A percentile compares a stretch with the other conserved stretches of the same genome.
These are phyloP conservation scores for Ramphastos sulfuratus DNA, from an alignment of 2,113 vertebrate genomes.

Conservation along the genomic window DNA sequence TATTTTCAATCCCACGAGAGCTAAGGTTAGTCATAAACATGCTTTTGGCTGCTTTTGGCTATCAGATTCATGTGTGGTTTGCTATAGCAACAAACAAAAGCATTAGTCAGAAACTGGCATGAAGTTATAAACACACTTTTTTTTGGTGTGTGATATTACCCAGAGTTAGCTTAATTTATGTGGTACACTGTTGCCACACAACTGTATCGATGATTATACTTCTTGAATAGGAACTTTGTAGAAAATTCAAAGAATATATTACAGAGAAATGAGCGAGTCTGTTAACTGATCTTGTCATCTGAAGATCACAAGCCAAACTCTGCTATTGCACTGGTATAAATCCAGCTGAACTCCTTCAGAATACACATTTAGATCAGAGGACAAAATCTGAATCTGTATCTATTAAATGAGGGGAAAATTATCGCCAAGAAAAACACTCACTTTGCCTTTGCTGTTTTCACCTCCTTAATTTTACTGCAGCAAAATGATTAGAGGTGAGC, in stretches of 20 bases:
- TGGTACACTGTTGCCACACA: slow-evolving; percentile 52
- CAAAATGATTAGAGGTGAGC: neutral
- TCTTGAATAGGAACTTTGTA: neutral
- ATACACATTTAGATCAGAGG: neutral
- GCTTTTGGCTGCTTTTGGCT: slow-evolving; percentile 61
- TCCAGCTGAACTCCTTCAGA: neutral
- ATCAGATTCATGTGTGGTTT: slow-evolving; percentile 64
- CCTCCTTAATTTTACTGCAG: neutral
- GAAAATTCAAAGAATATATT: neutral
- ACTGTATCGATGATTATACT: neutral
- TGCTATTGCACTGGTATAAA: neutral
- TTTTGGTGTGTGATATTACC: slow-evolving; percentile 46
- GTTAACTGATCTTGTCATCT: neutral
- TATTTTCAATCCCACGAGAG: slow-evolving; percentile 61
- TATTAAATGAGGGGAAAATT: neutral
- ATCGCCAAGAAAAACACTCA: neutral
- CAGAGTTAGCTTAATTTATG: slow-evolving; percentile 69
- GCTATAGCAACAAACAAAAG: slow-evolving; percentile 77
- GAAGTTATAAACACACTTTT: slow-evolving; percentile 61
- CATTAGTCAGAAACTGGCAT: slow-evolving; percentile 74
- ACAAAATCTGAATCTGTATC: neutral
- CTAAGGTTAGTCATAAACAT: slow-evolving; percentile 64
- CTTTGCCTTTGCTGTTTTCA: neutral
- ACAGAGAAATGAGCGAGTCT: neutral
- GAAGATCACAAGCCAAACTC: neutral